Evolutionary conservation across 2,113 vertebrate species (phyloP).

Genomic region (Vulpes vulpes): DNA sequence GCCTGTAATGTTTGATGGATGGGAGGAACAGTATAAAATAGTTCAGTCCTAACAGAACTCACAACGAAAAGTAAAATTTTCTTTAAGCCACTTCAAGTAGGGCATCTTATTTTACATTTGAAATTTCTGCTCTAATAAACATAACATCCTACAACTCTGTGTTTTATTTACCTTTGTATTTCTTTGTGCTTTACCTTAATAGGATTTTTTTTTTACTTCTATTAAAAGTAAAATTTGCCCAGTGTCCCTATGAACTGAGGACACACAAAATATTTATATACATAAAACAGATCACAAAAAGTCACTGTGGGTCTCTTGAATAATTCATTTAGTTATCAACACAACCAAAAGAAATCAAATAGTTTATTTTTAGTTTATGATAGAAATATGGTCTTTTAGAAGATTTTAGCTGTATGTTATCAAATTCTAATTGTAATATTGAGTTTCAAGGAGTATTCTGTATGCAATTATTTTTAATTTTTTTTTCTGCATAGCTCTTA

Average conservation of each 20-base stretch:
- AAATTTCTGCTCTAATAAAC: background rate
- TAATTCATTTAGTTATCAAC: background rate
- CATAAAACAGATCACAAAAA: background rate
- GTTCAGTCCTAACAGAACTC: background rate
- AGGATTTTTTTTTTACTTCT: background rate
- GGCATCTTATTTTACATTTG: background rate
- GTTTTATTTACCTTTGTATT: background rate
- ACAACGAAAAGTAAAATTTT: background rate
- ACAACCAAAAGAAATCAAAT: background rate
- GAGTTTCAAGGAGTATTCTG: background rate
- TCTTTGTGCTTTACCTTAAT: background rate
- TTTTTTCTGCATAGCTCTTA: background rate
- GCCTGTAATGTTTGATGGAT: background rate
- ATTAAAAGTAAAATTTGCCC: background rate
- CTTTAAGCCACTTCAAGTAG: background rate
- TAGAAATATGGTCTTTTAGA: background rate
- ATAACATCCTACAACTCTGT: background rate
- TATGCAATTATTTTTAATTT: background rate
- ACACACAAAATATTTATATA: background rate
- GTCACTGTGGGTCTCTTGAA: background rate
- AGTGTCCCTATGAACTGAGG: background rate
- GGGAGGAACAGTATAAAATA: background rate
- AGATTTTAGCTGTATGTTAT: background rate
- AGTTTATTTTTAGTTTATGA: background rate
- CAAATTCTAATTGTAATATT: constrained; percentile 5